These are phyloP conservation scores for Leuctra nigra DNA, from an alignment of 2,888 invertebrate species.

Conservation along the genomic window DNA sequence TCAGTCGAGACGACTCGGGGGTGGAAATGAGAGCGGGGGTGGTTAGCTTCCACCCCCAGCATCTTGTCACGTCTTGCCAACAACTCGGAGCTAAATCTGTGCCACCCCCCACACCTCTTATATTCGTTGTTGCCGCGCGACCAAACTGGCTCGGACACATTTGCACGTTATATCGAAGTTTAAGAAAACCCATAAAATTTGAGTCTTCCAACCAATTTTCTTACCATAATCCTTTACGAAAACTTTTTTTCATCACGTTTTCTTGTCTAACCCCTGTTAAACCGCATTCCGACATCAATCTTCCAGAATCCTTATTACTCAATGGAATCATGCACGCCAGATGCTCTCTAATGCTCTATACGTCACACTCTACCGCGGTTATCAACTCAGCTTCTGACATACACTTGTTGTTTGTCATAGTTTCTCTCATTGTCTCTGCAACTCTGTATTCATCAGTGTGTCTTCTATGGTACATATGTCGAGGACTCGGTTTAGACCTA, in stretches of 20 bases:
- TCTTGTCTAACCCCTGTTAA: background rate
- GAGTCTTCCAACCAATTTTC: conserved; percentile 14
- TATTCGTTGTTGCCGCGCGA: background rate
- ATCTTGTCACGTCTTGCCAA: conserved; percentile 17
- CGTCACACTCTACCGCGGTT: no score
- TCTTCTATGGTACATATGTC: no score
- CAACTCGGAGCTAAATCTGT: conserved; percentile 16
- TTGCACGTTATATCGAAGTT: conserved; percentile 9
- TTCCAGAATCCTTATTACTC: background rate
- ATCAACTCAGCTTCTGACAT: no score
- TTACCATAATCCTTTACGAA: conserved; percentile 5
- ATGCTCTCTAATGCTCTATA: background rate
- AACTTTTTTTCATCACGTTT: conserved; percentile 9
- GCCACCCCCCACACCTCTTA: background rate
- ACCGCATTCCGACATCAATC: conserved; percentile 7
- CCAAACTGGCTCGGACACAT: background rate
- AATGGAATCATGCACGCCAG: background rate
- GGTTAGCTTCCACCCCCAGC: conserved; percentile 3
- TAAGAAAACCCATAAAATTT: conserved; percentile 13
- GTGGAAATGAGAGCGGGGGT: conserved; percentile 10
- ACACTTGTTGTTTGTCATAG: no score
- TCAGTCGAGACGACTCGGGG: conserved; percentile 4
- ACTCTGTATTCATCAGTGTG: no score
- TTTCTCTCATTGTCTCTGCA: no score
- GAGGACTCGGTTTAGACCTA: background rate